Evolutionary conservation across 2,888 invertebrate species (phyloP).

Genomic region (Hyposoter didymator): DNA sequence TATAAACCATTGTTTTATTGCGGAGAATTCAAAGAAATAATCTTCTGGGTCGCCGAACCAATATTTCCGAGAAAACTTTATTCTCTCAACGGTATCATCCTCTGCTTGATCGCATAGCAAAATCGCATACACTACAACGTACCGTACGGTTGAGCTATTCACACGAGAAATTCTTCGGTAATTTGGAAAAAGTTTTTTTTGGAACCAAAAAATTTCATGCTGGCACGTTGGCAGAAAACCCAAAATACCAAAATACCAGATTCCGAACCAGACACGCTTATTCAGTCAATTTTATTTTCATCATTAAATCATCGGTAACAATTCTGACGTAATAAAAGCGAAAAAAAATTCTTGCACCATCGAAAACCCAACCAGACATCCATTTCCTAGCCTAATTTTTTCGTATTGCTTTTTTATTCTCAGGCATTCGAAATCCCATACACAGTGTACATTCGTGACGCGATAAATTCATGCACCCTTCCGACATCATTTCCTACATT

Average conservation of each 20-base stretch:
- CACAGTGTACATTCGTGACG: slow-evolving; percentile 19
- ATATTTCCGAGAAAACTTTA: slow-evolving; percentile 34
- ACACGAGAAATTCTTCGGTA: not conserved
- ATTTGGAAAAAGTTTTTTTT: not conserved
- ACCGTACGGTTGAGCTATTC: not conserved
- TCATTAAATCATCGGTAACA: not conserved
- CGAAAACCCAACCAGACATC: not conserved
- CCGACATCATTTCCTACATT: slow-evolving; percentile 44
- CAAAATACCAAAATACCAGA: not conserved
- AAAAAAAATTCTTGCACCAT: not conserved
- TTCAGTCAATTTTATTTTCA: not conserved
- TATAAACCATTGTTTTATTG: slow-evolving; percentile 61
- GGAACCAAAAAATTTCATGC: not conserved
- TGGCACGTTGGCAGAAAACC: not conserved
- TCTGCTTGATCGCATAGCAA: not conserved
- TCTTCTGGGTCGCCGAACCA: slow-evolving; percentile 52
- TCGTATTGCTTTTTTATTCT: not conserved
- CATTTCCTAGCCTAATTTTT: slow-evolving; percentile 5
- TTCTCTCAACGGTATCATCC: slow-evolving; percentile 21
- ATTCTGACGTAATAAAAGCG: not conserved
- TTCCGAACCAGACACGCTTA: not conserved
- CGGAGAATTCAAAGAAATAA: slow-evolving; percentile 59
- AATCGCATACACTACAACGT: not conserved
- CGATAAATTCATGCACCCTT: slow-evolving; percentile 49
- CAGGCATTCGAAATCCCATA: slow-evolving; percentile 40